Evolutionary conservation across 1,140 invertebrate genomes (phyloP).

Genomic region (Apis florea): DNA sequence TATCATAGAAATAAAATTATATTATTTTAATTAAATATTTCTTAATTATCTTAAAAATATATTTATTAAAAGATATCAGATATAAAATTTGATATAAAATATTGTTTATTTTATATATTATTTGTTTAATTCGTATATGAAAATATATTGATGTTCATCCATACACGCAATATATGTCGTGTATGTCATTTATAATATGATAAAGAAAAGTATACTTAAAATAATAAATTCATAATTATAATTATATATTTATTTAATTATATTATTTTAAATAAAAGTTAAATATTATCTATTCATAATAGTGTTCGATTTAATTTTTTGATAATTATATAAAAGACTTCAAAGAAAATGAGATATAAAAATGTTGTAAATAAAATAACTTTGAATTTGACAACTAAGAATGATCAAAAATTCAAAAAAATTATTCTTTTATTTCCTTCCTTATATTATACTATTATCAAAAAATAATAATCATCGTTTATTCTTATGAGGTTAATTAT

Average conservation of each 20-base stretch:
- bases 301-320: background rate
- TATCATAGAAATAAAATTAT: no score
- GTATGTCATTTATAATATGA: background rate
- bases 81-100: no score
- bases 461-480: conserved; percentile 41
- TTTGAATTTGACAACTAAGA: background rate
- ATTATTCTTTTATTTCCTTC: conserved; percentile 16
- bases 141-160: background rate
- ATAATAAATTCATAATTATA: background rate
- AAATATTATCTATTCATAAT: background rate
- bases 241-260: background rate
- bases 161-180: background rate
- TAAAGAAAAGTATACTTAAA: background rate
- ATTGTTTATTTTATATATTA: no score
- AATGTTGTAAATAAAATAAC: background rate
- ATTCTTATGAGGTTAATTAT: conserved; percentile 67
- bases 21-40: no score
- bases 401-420: conserved; percentile 33
- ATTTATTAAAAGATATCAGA: no score
- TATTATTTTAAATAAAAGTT: background rate
- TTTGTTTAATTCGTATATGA: background rate
- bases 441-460: conserved; percentile 24
- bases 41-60: no score
- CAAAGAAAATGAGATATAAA: background rate
- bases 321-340: background rate